Evolutionary conservation across 2,113 vertebrate species (phyloP).

Genomic region (Istiophorus platypterus): DNA sequence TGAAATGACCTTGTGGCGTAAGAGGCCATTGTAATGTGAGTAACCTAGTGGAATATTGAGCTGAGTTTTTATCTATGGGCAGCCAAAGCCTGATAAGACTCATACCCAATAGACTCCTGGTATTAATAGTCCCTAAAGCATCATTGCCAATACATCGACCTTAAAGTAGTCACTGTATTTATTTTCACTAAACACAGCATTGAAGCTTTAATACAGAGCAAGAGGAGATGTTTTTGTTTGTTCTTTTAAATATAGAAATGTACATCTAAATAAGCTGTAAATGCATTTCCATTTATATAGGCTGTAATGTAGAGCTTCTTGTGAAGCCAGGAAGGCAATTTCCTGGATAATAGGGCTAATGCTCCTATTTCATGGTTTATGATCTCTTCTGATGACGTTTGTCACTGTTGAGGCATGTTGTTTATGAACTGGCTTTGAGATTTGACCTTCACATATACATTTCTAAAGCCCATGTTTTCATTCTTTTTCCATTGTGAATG

Average conservation of each 20-base stretch:
- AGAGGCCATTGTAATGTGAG: constrained; percentile 74
- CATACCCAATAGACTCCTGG: constrained; percentile 53
- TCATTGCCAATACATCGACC: constrained; percentile 54
- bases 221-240: constrained; percentile 45
- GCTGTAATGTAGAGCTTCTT: constrained; percentile 66
- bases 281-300: constrained; percentile 75
- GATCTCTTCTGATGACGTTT: constrained; percentile 80
- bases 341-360: constrained; percentile 78
- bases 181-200: constrained; percentile 35
- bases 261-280: constrained; percentile 70
- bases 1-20: constrained; percentile 74
- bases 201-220: constrained; percentile 10
- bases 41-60: constrained; percentile 73
- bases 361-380: constrained; percentile 77
- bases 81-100: constrained; percentile 66
- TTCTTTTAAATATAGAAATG: constrained; percentile 53
- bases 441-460: constrained; percentile 69
- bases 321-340: constrained; percentile 77
- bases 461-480: constrained; percentile 50
- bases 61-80: constrained; percentile 66
- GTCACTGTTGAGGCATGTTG: constrained; percentile 66
- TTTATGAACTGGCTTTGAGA: constrained; percentile 54
- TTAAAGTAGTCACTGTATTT: constrained; percentile 51
- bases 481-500: constrained; percentile 45
- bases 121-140: constrained; percentile 66